Evolutionary conservation across 2,888 invertebrate genomes (phyloP).

Genomic region (Papilio elwesi): DNA sequence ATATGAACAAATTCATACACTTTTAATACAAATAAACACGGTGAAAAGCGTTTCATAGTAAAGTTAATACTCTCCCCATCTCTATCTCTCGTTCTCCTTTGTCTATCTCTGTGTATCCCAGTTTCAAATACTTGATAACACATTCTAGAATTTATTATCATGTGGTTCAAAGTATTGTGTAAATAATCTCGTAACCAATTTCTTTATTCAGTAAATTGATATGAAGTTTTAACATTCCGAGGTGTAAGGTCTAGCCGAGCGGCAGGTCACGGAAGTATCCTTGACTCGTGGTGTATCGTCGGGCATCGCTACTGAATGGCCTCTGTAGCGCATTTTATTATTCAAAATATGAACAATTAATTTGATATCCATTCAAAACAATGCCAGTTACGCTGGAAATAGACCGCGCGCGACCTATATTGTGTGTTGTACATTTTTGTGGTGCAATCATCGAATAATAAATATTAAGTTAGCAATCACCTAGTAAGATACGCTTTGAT

Average conservation of each 20-base stretch:
- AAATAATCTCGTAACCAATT: too few relatives aligned
- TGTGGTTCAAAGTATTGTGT: too few relatives aligned
- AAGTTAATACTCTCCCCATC: too few relatives aligned
- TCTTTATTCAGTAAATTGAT: too few relatives aligned
- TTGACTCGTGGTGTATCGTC: constrained; percentile 37
- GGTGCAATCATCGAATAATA: constrained; percentile 8
- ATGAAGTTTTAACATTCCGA: background rate
- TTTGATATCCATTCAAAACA: constrained; percentile 36
- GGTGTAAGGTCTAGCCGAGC: constrained; percentile 26
- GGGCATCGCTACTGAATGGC: constrained; percentile 18
- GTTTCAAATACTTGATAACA: too few relatives aligned
- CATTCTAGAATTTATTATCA: too few relatives aligned
- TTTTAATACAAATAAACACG: too few relatives aligned
- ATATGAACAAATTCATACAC: too few relatives aligned
- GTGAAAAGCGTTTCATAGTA: too few relatives aligned
- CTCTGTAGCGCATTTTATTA: constrained; percentile 12
- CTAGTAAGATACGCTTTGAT: too few relatives aligned
- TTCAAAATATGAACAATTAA: constrained; percentile 38
- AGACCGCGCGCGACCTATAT: constrained; percentile 39
- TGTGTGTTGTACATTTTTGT: constrained; percentile 29
- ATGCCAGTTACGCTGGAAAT: constrained; percentile 42
- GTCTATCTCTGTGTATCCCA: too few relatives aligned
- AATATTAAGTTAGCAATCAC: background rate
- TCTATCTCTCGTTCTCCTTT: too few relatives aligned
- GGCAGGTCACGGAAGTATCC: constrained; percentile 41